Evolutionary conservation across 2,888 invertebrate genomes (phyloP), one percentile per base, ranked within the genome.

Genomic region (Leptopterna dolabrata): DNA sequence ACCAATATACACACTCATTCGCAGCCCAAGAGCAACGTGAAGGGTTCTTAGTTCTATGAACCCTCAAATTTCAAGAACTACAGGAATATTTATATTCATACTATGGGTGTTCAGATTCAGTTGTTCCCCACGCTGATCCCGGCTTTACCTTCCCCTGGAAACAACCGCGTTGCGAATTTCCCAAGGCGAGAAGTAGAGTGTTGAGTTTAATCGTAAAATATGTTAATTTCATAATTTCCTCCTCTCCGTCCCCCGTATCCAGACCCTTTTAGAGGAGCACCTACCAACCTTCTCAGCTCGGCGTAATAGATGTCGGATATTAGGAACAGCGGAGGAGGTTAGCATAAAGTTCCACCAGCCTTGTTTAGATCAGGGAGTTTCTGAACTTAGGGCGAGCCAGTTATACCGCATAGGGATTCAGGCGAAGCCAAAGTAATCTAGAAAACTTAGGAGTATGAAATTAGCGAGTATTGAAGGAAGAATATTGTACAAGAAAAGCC

Each of bases 161-260:
- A 81, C 43, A 45, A 81, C 81, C 55, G 45, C 55, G 81, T 83
- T 41, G 36, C 19, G 9, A 43, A 78, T 45, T 78, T 78, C 45
- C 43, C 14, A 78, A 45, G 45, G 43, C 41, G 27, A 45, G 43
- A 78, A 78, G 43, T 78, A 63, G 78, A 55, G 41, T 83, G 36
- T 30, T 83, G 70, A 83, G 43, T 76, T 70, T 86, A 76, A 86
- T 76, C 86, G 76, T 86, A 76, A 86, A 86, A 86, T 86, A 86
- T 86, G 86, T 86, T 86, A 86, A 86, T 86, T 86, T 86, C 86
- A 51, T 86, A 76, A 86, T 86, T 76, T 36, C 55, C 76, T 45
- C 86, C 76, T 47, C 45, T 30, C 29, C 14, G 30, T 13, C 55
- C 14, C 29, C 29, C 55, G 7, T 36, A 16, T 55, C 83, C 13